These are phyloP conservation scores for Vulpes lagopus DNA, from an alignment of 2,113 vertebrate species.

Conservation along the genomic window DNA sequence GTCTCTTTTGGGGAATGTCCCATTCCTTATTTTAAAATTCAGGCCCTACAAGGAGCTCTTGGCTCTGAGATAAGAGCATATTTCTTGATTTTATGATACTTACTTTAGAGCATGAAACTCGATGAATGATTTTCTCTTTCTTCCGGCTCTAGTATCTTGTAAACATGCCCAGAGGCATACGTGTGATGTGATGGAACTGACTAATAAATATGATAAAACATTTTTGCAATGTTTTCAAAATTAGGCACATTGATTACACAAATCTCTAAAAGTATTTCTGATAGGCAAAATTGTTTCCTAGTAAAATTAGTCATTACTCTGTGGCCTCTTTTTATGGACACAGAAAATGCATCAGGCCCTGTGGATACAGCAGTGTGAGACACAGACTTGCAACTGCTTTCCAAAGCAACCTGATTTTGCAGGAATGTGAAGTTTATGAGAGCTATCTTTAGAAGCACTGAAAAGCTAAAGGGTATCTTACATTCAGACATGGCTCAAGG, in stretches of 20 bases:
- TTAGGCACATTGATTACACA: conserved; percentile 36
- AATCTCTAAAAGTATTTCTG: conserved; percentile 56
- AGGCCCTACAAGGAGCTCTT: not conserved
- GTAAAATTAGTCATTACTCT: conserved; percentile 53
- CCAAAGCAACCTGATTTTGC: conserved; percentile 62
- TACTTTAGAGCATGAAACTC: not conserved
- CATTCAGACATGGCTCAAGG: conserved; percentile 42
- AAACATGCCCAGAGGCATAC: conserved; percentile 47
- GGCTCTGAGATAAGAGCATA: conserved; percentile 47
- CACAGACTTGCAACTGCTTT: conserved; percentile 8
- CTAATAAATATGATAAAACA: conserved; percentile 66
- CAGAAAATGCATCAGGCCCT: conserved; percentile 49
- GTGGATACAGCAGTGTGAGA: conserved; percentile 8
- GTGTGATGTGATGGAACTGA: conserved; percentile 45
- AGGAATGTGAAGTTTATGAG: conserved; percentile 63
- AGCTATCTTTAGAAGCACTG: conserved; percentile 64
- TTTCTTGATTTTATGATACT: conserved; percentile 56
- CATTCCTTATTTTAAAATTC: conserved; percentile 52
- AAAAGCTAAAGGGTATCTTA: conserved; percentile 58
- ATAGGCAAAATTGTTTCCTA: conserved; percentile 56
- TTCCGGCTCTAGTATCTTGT: conserved; percentile 1
- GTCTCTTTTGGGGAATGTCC: not conserved
- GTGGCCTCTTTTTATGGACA: conserved; percentile 9
- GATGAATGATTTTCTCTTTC: conserved; percentile 27
- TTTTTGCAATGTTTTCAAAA: conserved; percentile 62